Base-by-base conservation (phyloP, 2,888 invertebrate species). In the Sinopyrophorus schimmeli region DNA sequence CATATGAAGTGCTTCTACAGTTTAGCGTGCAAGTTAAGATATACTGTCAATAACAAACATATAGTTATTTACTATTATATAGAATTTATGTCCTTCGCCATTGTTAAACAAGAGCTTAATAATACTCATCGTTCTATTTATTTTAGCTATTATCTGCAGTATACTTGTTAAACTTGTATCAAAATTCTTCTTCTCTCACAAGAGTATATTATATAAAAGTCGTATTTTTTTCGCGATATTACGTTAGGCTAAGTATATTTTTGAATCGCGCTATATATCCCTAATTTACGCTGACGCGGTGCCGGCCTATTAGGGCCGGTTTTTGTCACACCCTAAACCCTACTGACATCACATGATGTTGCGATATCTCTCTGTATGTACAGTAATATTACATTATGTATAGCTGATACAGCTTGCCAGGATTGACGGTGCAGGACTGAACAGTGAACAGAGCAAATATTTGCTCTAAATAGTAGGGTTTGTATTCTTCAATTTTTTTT, bases 161-260 rank as follows among this genome's bases (percentile, higher is more conserved):
- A 68, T 69, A 70, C 70, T 69, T 70, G 58, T 69, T 71, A 70
- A 68, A 67, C 67, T 70, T 69, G 71, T 73, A 73, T 72, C 72
- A 73, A 73, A 73, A 73, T 69, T 70, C 68, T 63, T 70, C 70
- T 63, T 60, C 71, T 64, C 66, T 71, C 69, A 66, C 63, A 67
- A 68, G 63, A 65, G 55, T 65, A 62, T 64, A 59, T 64, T 60
- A 64, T 70, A 71, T 71, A 71, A 70, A 72, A 71, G 66, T 69
- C 65, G 64, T 64, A 58, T 60, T 66, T n/a, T n/a, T 65, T 67
- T 66, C 67, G 68, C 69, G 66, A 69, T 72, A 72, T 73, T 70
- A 71, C 69, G 66, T 70, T 71, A 69, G 67, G 67, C 64, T 69
- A 65, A 66, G 57, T 61, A 58, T 56, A 62, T 62, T 57, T 57